Evolutionary conservation across 2,888 invertebrate species (phyloP).

Genomic region (Sarcophaga subvicina): DNA sequence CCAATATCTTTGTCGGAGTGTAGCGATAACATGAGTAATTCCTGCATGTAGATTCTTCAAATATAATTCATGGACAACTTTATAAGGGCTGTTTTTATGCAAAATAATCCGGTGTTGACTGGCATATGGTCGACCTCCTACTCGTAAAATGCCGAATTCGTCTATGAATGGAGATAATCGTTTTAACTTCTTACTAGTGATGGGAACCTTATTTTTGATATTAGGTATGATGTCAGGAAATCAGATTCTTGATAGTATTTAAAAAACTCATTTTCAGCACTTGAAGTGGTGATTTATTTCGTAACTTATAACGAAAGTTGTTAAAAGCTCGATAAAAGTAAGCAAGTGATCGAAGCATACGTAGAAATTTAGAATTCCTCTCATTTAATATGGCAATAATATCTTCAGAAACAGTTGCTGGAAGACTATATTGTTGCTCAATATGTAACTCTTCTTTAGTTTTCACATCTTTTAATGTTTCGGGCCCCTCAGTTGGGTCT

Average conservation of each 20-base stretch:
- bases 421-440: neutral
- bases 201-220: neutral
- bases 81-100: neutral
- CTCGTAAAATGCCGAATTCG: slow-evolving; percentile 2
- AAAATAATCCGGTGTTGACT: slow-evolving; percentile 17
- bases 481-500: slow-evolving; percentile 5
- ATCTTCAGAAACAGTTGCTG: neutral
- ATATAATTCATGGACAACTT: slow-evolving; percentile 16
- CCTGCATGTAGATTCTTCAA: slow-evolving; percentile 11
- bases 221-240: neutral
- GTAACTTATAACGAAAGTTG: neutral
- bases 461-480: neutral
- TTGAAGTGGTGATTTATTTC: slow-evolving; percentile 3
- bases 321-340: neutral
- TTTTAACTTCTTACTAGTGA: slow-evolving; percentile 11
- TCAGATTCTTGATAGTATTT: slow-evolving; percentile 9
- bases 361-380: neutral
- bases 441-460: slow-evolving; percentile 31
- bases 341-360: neutral
- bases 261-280: slow-evolving; percentile 1
- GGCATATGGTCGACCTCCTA: slow-evolving; percentile 10
- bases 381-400: neutral
- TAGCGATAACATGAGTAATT: slow-evolving; percentile 4
- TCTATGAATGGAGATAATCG: slow-evolving; percentile 12
- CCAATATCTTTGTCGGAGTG: slow-evolving; percentile 12